Evolutionary conservation across 2,113 vertebrate genomes (phyloP), one percentile per base, ranked within the genome.

Genomic region (Pygoscelis adeliae): DNA sequence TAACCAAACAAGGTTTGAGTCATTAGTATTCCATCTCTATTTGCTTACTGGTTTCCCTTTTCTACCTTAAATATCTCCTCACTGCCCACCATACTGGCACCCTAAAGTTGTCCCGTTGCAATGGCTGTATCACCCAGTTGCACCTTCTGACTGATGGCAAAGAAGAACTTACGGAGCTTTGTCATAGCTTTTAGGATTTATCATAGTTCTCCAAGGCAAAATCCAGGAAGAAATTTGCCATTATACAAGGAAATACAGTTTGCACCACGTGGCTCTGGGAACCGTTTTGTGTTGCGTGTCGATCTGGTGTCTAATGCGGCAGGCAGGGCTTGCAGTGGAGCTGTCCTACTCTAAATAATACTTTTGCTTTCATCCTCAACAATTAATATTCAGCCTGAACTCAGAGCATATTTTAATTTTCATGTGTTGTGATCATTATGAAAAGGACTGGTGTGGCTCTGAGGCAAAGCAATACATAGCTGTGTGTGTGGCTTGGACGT

Each of bases 231-330:
- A 69, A 63, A 25, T 63, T 47, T 87, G 44, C 44, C 0, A 0
- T 71, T 77, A 5, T 40, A 49, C 4, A 17, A 26, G 26, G 38
- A 22, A 72, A 52, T 27, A 32, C n/a, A 36, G 53, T 93, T 83
- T 42, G 19, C 12, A 5, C 59, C 42, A 16, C 8, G 0, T 62
- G 65, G 30, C 53, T 83, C 49, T 65, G 49, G 20, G n/a, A 38
- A 11, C 23, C 13, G 22, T 34, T 49, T 22, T n/a, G 34, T 40
- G 20, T 61, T 80, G 36, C 3, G 0, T 25, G 20, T 76, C 19
- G 0, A 17, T 40, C 32, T 9, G 1, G 12, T 34, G 21, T 56
- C 53, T 56, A 30, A 67, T 5, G 11, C 0, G 0, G 26, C 26
- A 30, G 0, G 26, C 26, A 30, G 40, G 19, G 47, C 63, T 83